phyloP scores from a whole-genome alignment of 2,113 vertebrate species.

The Emydocephalus ijimae region DNA sequence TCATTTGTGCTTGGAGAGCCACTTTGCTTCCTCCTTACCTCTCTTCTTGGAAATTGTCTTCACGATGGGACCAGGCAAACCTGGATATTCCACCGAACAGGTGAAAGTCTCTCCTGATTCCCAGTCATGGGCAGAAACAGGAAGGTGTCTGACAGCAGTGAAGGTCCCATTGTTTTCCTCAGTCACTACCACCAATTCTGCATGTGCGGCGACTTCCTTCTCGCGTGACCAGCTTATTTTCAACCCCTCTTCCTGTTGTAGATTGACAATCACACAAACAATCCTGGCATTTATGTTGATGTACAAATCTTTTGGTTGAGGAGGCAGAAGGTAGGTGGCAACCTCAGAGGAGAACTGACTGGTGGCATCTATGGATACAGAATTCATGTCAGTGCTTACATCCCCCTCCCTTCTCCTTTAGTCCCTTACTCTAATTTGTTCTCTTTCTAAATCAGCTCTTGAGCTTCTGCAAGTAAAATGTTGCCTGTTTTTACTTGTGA shows the following conservation, averaged over 20 bases:
- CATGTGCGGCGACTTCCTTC: accelerated
- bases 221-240: constrained; percentile 28
- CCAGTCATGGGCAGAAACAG: constrained; percentile 27
- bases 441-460: background rate
- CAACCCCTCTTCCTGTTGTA: background rate
- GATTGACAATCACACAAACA: constrained; percentile 44
- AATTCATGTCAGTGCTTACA: background rate
- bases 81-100: background rate
- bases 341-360: background rate
- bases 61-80: constrained; percentile 23
- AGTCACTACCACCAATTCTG: accelerated
- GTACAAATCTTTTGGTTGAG: constrained; percentile 51
- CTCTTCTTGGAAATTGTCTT: constrained; percentile 3
- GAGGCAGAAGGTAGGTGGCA: constrained; percentile 26
- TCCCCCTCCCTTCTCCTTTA: background rate
- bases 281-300: constrained; percentile 23
- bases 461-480: background rate
- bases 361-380: background rate
- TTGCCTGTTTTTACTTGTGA: background rate
- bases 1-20: background rate
- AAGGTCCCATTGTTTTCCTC: constrained; percentile 8
- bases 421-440: background rate
- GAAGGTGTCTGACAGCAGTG: constrained; percentile 17
- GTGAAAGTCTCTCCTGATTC: background rate
- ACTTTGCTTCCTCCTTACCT: constrained; percentile 29